Conservation (phyloP, 2,797 vertebrate genomes). For the Clamator glandarius region DNA sequence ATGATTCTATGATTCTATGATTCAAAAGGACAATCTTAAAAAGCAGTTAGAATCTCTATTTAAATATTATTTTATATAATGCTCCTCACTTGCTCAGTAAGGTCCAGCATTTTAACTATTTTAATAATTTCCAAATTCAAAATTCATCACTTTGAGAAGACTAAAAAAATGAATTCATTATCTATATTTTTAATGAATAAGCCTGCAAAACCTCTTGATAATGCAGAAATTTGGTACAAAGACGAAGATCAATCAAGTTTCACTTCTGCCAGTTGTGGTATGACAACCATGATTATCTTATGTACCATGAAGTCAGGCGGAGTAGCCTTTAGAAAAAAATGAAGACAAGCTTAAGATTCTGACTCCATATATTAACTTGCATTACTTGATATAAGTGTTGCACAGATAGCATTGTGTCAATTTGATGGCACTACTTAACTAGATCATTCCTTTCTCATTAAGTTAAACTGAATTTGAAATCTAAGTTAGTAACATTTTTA, state of each 20-base stretch:
- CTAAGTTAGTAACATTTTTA: background rate
- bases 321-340: background rate
- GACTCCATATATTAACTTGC: background rate
- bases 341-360: background rate
- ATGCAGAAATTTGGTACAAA: background rate
- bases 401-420: background rate
- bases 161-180: background rate
- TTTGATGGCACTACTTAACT: background rate
- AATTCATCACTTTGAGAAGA: background rate
- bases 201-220: background rate
- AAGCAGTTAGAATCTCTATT: background rate
- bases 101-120: background rate
- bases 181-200: background rate
- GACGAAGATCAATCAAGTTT: background rate
- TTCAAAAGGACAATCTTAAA: background rate
- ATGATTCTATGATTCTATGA: too few species aligned
- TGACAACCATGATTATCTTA: background rate
- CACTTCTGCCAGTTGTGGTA: rapidly evolving
- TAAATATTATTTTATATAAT: background rate
- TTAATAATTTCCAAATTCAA: background rate
- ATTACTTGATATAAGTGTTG: background rate
- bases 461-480: background rate
- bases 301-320: background rate
- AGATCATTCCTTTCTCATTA: background rate
- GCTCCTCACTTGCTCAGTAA: background rate